Evolutionary conservation across 2,113 vertebrate species (phyloP).

Genomic region (Xerus inauris): DNA sequence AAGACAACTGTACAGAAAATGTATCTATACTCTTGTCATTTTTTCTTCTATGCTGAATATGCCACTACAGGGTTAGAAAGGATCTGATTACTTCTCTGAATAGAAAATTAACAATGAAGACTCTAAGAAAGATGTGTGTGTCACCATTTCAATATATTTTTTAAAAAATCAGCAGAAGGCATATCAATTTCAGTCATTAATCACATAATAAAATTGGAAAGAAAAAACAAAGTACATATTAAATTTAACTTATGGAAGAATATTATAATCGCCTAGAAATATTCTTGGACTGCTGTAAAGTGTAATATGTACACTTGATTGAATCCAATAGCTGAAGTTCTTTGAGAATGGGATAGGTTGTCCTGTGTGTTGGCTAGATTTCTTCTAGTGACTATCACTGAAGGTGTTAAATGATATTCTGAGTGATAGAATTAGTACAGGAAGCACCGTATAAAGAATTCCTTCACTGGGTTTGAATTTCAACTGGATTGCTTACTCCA

Average conservation of each 20-base stretch:
- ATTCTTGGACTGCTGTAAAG: not conserved
- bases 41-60: not conserved
- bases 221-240: not conserved
- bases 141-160: not conserved
- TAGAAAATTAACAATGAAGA: constrained; percentile 26
- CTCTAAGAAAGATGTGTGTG: not conserved
- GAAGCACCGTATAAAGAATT: not conserved
- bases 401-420: not conserved
- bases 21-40: constrained; percentile 16
- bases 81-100: constrained; percentile 36
- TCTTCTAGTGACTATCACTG: not conserved
- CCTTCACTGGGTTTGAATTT: not conserved
- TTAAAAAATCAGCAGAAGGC: not conserved
- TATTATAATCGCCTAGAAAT: not conserved
- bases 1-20: constrained; percentile 49
- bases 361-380: not conserved
- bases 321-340: not conserved
- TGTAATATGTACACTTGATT: not conserved
- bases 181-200: constrained; percentile 15
- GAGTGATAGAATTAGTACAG: not conserved
- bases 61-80: not conserved
- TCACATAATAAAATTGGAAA: not conserved
- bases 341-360: not conserved
- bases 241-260: not conserved
- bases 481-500: not conserved